Evolutionary conservation across 2,888 invertebrate species (phyloP).

Genomic region (Eueremaeus valkanovi): DNA sequence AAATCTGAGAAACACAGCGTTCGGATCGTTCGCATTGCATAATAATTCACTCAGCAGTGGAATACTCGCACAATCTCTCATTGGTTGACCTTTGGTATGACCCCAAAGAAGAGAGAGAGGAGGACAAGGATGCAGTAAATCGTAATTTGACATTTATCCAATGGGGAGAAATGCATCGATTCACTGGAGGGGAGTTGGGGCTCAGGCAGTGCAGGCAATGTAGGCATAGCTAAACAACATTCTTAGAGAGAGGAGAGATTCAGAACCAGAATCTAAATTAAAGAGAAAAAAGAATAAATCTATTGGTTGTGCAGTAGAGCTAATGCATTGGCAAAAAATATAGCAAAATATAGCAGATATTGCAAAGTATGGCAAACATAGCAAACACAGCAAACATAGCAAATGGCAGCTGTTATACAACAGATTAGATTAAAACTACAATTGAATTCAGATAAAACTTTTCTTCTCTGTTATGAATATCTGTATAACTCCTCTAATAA

Average conservation of each 20-base stretch:
- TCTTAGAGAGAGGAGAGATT: constrained; percentile 8
- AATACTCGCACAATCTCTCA: constrained; percentile 8
- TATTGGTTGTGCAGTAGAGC: constrained; percentile 19
- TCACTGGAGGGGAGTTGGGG: constrained; percentile 5
- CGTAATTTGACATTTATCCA: constrained; percentile 32
- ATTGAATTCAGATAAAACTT: constrained; percentile 8
- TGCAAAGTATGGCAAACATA: too few relatives aligned
- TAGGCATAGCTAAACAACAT: neutral
- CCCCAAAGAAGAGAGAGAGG: constrained; percentile 24
- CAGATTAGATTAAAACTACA: constrained; percentile 29
- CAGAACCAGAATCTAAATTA: neutral
- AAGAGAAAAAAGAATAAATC: neutral
- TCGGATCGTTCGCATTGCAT: neutral
- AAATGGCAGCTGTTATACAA: constrained; percentile 29
- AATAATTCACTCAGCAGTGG: constrained; percentile 26
- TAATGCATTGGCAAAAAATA: neutral
- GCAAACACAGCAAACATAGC: neutral
- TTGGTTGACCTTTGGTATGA: constrained; percentile 31
- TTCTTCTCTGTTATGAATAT: too few relatives aligned
- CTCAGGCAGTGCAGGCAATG: neutral
- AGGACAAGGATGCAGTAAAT: constrained; percentile 33
- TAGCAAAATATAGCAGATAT: too few relatives aligned
- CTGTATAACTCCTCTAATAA: neutral
- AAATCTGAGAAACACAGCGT: constrained; percentile 13
- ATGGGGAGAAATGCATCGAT: constrained; percentile 24